phyloP scores from a whole-genome alignment of 2,113 vertebrate species.

The Antechinus flavipes region DNA sequence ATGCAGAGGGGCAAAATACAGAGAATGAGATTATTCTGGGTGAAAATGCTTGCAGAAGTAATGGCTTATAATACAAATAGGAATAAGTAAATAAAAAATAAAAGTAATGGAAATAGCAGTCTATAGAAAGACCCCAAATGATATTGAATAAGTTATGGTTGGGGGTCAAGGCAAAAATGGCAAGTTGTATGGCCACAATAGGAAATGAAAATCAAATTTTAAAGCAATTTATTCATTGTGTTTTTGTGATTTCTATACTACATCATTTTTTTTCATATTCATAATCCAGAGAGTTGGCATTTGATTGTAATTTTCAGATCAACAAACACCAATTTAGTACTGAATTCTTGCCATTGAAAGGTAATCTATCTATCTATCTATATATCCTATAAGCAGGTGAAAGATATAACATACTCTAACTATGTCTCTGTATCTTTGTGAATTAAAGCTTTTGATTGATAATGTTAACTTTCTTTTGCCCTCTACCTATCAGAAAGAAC shows the following conservation, averaged over 20 bases:
- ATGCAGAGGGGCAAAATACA: background rate
- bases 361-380: background rate
- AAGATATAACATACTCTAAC: background rate
- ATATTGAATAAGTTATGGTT: background rate
- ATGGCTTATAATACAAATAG: no score
- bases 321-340: background rate
- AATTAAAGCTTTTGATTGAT: background rate
- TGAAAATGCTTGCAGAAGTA: background rate
- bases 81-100: no score
- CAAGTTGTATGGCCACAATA: background rate
- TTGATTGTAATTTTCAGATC: background rate
- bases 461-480: background rate
- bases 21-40: background rate
- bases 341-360: background rate
- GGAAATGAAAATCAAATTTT: background rate
- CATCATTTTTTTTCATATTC: background rate
- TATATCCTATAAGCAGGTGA: background rate
- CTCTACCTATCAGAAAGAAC: constrained; percentile 7
- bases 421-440: background rate
- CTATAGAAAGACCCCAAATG: background rate
- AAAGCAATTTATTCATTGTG: background rate
- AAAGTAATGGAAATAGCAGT: no score
- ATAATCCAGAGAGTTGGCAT: background rate
- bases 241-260: background rate
- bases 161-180: background rate